Conservation (phyloP, 2,113 vertebrate genomes). For the Bostrychus sinensis region DNA sequence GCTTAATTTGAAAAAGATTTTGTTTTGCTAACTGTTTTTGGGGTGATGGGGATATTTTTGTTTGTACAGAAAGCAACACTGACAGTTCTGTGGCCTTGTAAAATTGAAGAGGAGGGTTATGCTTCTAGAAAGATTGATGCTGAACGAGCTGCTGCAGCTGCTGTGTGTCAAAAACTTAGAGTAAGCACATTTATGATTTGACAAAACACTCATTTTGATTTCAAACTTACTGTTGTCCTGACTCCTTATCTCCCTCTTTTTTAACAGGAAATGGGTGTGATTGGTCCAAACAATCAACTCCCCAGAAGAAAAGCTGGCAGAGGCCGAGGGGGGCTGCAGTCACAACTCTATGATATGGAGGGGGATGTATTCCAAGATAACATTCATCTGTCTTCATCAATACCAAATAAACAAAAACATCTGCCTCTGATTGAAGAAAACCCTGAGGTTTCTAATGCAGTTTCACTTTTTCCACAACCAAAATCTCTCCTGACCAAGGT, state of each 20-base stretch:
- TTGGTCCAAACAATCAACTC: conserved; percentile 85
- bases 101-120: conserved; percentile 88
- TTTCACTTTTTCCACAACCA: conserved; percentile 88
- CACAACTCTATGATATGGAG: conserved; percentile 58
- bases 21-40: neutral
- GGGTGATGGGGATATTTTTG: neutral
- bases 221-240: rapidly evolving
- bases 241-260: neutral
- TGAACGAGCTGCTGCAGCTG: conserved; percentile 89
- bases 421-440: conserved; percentile 47
- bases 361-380: conserved; percentile 69
- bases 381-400: conserved; percentile 50
- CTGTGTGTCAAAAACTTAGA: conserved; percentile 89
- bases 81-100: conserved; percentile 89
- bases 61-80: conserved; percentile 87
- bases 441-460: conserved; percentile 77
- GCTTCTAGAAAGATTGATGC: conserved; percentile 88
- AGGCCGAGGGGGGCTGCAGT: conserved; percentile 30
- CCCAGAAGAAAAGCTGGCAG: conserved; percentile 73
- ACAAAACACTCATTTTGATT: neutral
- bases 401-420: conserved; percentile 62
- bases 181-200: conserved; percentile 62
- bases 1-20: neutral
- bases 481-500: conserved; percentile 88
- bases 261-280: conserved; percentile 90